A percentile compares a stretch with the other conserved stretches of the same genome.
Evolutionary conservation across 2,888 invertebrate species (phyloP).

Genomic region (Oscheius sp.): DNA sequence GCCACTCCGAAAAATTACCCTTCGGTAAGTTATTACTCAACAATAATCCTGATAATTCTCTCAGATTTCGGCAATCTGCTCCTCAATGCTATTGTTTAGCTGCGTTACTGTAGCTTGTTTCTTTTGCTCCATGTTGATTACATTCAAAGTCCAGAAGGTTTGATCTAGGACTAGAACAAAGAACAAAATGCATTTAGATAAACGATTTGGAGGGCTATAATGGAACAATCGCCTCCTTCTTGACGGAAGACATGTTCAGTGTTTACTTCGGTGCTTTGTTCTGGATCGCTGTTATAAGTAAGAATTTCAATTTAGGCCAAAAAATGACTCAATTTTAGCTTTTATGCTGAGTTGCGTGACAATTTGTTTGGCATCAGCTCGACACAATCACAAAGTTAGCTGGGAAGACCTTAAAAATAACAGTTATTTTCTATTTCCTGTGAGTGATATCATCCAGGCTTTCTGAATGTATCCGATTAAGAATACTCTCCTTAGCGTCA

Average conservation of each 20-base stretch:
- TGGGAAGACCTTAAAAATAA: neutral
- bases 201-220: neutral
- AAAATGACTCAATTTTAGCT: neutral
- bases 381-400: neutral
- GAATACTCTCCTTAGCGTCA: neutral
- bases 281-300: slow-evolving; percentile 12
- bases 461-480: neutral
- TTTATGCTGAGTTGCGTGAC: too few relatives aligned
- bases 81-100: neutral
- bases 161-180: neutral
- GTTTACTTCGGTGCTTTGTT: neutral
- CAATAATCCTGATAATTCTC: neutral
- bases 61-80: neutral
- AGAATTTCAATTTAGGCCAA: neutral
- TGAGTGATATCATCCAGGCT: neutral
- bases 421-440: slow-evolving; percentile 14
- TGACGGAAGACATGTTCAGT: neutral
- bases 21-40: neutral
- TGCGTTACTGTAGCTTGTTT: neutral
- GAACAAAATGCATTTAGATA: neutral
- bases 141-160: slow-evolving; percentile 13
- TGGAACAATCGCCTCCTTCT: neutral
- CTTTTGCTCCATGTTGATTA: neutral
- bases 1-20: slow-evolving; percentile 4
- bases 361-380: too few relatives aligned